These are phyloP conservation scores for Acanthornis magna DNA, from an alignment of 2,797 vertebrate genomes.

Conservation along the genomic window DNA sequence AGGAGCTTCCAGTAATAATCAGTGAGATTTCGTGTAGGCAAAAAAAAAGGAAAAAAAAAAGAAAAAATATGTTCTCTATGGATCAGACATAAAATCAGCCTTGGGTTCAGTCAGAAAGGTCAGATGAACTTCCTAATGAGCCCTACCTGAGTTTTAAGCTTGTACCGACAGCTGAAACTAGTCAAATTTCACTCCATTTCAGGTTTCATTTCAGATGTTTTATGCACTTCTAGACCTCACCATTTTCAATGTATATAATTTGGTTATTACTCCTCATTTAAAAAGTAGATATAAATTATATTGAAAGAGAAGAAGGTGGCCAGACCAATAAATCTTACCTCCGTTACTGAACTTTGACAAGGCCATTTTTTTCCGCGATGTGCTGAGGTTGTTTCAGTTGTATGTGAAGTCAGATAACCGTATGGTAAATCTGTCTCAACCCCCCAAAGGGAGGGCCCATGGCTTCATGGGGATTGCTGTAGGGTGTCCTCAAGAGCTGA, in stretches of 20 bases:
- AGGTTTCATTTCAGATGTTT: constrained; percentile 14
- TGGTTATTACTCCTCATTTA: neutral
- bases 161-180: neutral
- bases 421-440: neutral
- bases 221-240: neutral
- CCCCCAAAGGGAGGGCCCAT: neutral
- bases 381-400: neutral
- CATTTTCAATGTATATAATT: neutral
- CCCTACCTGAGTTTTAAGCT: constrained; percentile 37
- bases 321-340: neutral
- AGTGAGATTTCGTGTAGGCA: neutral
- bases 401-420: neutral
- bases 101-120: constrained; percentile 41
- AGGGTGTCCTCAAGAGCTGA: neutral
- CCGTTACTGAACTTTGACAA: neutral
- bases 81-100: constrained; percentile 27
- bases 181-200: constrained; percentile 11
- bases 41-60: neutral
- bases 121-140: constrained; percentile 56
- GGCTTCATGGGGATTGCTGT: neutral
- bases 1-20: constrained; percentile 36
- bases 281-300: neutral
- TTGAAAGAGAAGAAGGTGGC: neutral
- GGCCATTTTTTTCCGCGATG: neutral
- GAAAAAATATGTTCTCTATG: neutral